Base-by-base conservation (phyloP, 2,797 vertebrate species). In the Chanos chanos region DNA sequence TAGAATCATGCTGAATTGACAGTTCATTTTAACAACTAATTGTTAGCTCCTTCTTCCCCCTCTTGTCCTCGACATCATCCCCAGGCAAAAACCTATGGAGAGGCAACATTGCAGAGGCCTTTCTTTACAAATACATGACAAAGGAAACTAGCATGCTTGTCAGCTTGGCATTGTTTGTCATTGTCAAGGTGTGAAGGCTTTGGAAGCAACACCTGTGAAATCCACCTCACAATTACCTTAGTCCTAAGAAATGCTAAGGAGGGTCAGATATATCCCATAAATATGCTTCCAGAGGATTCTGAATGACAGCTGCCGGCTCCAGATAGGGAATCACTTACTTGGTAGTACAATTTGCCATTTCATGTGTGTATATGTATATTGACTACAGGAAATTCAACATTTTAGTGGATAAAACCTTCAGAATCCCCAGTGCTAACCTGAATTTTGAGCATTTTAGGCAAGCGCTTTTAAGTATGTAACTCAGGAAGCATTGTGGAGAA, bases 161-260 rank as follows among this genome's bases (percentile, higher is more conserved):
- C 87, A 86, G 79, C 80, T 68, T 64, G 78, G 76, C 64, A 77
- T 88, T 88, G 88, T 85, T 76, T 70, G 67, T 70, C 74, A 72
- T 83, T 85, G 79, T 86, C 77, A 85, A 90, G 88, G 88, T 88
- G 89, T 87, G 84, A 89, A 84, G 79, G 76, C 84, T 83, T 81
- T 86, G 83, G 87, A 86, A 85, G 77, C 81, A 84, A 87, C 87
- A 88, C 88, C 87, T 89, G 83, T 75, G 76, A 74, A 82, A 81
- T 81, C 78, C 77, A 72, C 80, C 80, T 79, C 66, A 83, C 87
- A 83, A 85, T 82, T 74, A 60, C 68, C 76, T 77, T 54, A 73
- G 67, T 70, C 77, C 81, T 59, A 75, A 75, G 78, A 73, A 74
- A 83, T 78, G 82, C 78, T 77, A 80, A 85, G 79, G 83, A 79